Conservation (phyloP, 2,113 vertebrate genomes). For the Nannobrachium achirus region DNA sequence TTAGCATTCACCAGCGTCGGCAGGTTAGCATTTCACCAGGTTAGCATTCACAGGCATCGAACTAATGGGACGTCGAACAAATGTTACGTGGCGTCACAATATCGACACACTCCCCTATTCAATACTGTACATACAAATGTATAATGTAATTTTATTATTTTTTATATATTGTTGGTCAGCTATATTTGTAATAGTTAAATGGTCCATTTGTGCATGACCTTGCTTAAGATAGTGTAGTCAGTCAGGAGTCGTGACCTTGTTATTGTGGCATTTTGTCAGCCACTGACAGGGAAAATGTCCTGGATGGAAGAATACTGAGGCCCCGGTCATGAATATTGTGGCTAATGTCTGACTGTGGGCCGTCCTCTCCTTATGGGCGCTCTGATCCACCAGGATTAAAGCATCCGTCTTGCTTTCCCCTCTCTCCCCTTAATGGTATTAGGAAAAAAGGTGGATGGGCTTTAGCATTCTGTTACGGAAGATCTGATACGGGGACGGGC, state of each 20-base stretch:
- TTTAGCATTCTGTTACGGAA: slow-evolving; percentile 80
- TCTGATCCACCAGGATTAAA: slow-evolving; percentile 75
- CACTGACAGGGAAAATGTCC: slow-evolving; percentile 50
- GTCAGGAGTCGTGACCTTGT: slow-evolving; percentile 59
- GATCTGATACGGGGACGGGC: slow-evolving; percentile 76
- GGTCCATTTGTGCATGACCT: too few species aligned
- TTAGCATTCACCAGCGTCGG: too few species aligned
- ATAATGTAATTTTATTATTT: too few species aligned
- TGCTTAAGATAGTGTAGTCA: slow-evolving; percentile 10
- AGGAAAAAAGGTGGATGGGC: slow-evolving; percentile 76
- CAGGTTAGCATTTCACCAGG: too few species aligned
- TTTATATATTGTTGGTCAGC: too few species aligned
- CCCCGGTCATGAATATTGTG: slow-evolving; percentile 55
- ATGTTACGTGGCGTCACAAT: too few species aligned
- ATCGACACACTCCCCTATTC: too few species aligned
- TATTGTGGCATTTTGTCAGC: slow-evolving; percentile 64
- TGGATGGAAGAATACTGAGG: slow-evolving; percentile 46
- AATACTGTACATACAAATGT: too few species aligned
- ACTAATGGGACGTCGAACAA: too few species aligned
- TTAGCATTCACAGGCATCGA: too few species aligned
- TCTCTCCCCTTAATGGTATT: slow-evolving; percentile 75
- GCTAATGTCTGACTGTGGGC: slow-evolving; percentile 72
- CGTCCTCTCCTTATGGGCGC: slow-evolving; percentile 63
- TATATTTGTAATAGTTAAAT: too few species aligned
- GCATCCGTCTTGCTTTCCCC: slow-evolving; percentile 74